These are phyloP conservation scores for Podarcis lilfordi DNA, from an alignment of 2,797 vertebrate species.

Conservation along the genomic window DNA sequence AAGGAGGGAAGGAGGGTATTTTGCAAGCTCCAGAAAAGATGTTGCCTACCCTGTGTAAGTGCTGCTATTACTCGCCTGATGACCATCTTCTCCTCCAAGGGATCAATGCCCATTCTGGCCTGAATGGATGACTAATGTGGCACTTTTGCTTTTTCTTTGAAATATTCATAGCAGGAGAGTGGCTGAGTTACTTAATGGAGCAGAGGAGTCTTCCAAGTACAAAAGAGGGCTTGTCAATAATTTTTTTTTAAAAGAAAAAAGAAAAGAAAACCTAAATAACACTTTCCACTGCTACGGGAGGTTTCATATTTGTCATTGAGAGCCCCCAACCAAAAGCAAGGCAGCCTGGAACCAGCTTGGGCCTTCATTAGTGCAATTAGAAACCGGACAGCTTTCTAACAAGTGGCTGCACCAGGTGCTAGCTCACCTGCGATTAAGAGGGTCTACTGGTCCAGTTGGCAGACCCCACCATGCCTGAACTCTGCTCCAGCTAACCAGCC, in stretches of 20 bases:
- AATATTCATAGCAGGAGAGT: conserved; percentile 35
- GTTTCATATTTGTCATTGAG: neutral
- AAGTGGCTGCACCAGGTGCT: neutral
- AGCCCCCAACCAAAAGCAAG: neutral
- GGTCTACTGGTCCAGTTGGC: neutral
- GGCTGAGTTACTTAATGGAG: neutral
- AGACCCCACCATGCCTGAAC: neutral
- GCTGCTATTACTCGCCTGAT: neutral
- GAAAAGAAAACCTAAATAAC: neutral
- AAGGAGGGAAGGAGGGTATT: too few species aligned
- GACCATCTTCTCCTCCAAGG: neutral
- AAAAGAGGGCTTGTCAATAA: neutral
- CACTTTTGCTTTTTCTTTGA: conserved; percentile 19
- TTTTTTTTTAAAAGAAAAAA: neutral
- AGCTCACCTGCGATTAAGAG: neutral
- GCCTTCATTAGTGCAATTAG: neutral
- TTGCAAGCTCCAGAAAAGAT: neutral
- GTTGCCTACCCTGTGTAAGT: neutral
- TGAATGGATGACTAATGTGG: conserved; percentile 13
- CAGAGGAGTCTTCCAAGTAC: neutral
- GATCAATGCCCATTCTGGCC: conserved; percentile 7
- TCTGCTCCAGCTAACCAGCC: neutral
- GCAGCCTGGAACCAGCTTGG: neutral
- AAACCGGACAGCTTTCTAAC: neutral
- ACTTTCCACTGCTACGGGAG: neutral